Evolutionary conservation across 1,140 invertebrate species (phyloP).

Genomic region (Pentalonia nigronervosa): DNA sequence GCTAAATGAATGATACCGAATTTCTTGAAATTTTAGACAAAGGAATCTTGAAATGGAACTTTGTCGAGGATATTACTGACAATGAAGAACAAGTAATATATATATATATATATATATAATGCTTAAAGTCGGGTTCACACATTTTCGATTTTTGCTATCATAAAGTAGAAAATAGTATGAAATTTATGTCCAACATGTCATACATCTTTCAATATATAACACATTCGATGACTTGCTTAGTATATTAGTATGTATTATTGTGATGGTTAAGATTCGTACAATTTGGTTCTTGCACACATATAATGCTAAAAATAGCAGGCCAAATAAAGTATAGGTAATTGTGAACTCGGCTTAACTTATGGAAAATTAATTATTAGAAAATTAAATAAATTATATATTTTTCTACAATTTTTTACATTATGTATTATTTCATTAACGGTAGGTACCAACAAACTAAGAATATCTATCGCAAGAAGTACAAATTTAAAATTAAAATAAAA

Average conservation of each 20-base stretch:
- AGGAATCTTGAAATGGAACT: background rate
- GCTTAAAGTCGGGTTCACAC: background rate
- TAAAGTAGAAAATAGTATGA: background rate
- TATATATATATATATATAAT: background rate
- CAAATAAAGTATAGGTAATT: background rate
- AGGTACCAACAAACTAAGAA: background rate
- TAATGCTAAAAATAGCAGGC: background rate
- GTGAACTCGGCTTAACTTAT: background rate
- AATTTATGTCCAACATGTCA: background rate
- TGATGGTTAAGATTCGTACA: background rate
- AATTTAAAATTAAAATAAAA: background rate
- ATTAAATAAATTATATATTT: background rate
- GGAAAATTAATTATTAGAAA: background rate
- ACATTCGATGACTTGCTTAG: background rate
- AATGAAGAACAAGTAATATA: background rate
- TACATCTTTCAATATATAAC: background rate
- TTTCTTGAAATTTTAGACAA: background rate
- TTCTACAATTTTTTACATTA: background rate
- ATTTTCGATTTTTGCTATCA: background rate
- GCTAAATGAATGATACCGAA: background rate
- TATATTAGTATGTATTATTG: background rate
- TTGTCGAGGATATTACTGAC: background rate
- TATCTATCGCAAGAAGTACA: background rate
- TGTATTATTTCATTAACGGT: background rate
- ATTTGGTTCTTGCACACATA: background rate